A percentile compares a stretch with the other conserved stretches of the same genome.
These are phyloP conservation scores for Acanthosepion esculentum DNA, from an alignment of 2,888 invertebrate species.

Conservation along the genomic window DNA sequence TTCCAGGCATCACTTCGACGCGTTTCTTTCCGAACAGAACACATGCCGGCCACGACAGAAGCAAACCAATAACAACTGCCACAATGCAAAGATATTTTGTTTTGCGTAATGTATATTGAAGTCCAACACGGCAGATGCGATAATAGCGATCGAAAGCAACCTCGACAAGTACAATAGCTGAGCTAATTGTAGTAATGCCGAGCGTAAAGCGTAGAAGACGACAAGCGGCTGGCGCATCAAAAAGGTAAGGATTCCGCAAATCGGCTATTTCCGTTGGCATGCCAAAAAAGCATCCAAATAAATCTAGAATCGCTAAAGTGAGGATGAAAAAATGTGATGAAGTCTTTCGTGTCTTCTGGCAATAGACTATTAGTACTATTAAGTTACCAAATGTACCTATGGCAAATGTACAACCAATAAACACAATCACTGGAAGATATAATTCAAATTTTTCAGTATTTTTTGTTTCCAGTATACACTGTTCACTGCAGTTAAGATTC, in stretches of 20 bases:
- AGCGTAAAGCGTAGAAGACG: constrained; percentile 67
- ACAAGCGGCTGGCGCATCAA: constrained; percentile 66
- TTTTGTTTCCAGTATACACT: constrained; percentile 50
- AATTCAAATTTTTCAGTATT: constrained; percentile 66
- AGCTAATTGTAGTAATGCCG: constrained; percentile 68
- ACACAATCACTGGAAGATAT: constrained; percentile 68
- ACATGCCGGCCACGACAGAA: constrained; percentile 66
- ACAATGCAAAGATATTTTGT: constrained; percentile 63
- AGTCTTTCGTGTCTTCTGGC: constrained; percentile 61
- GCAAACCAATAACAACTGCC: constrained; percentile 62
- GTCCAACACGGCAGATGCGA: constrained; percentile 67
- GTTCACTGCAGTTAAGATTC: not conserved
- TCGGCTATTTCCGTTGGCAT: constrained; percentile 71
- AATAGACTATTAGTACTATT: constrained; percentile 67
- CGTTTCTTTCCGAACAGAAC: constrained; percentile 66
- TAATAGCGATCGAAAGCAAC: constrained; percentile 68
- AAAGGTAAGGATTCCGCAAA: constrained; percentile 68
- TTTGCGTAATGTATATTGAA: constrained; percentile 61
- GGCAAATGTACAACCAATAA: constrained; percentile 62
- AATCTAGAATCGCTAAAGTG: constrained; percentile 66
- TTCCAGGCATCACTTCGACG: constrained; percentile 55
- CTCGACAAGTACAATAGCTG: constrained; percentile 65
- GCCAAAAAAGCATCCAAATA: constrained; percentile 68
- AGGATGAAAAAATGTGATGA: constrained; percentile 70
- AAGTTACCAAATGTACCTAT: constrained; percentile 67